phyloP scores from a whole-genome alignment of 2,113 vertebrate species.

The Puma concolor region DNA sequence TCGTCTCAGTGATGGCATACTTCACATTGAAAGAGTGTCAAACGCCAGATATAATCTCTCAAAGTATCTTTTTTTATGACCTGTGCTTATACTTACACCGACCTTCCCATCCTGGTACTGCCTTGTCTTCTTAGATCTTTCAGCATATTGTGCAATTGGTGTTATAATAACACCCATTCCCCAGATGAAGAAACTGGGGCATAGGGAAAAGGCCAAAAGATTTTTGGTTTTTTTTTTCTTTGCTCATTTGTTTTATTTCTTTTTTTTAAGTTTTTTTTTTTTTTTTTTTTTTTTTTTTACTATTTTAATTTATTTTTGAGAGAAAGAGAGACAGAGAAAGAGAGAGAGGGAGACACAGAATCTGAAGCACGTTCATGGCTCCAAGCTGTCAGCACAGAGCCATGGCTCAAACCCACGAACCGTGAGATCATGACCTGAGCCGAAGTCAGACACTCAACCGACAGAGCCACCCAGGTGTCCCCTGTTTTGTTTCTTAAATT shows the following conservation, averaged over 20 bases:
- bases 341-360: too few species aligned
- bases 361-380: too few species aligned
- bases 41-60: neutral
- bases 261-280: neutral
- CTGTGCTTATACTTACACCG: neutral
- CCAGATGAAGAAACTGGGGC: neutral
- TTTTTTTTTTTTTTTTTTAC: too few species aligned
- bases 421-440: too few species aligned
- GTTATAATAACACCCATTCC: neutral
- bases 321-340: too few species aligned
- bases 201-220: neutral
- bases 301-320: too few species aligned
- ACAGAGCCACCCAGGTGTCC: too few species aligned
- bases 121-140: neutral
- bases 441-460: too few species aligned
- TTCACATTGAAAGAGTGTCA: neutral
- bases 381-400: too few species aligned
- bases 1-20: neutral
- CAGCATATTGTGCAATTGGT: neutral
- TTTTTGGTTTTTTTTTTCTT: neutral
- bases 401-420: too few species aligned
- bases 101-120: neutral
- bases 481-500: neutral
- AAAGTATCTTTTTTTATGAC: neutral
- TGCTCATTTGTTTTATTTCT: neutral